These are phyloP conservation scores for Odontothrips loti DNA, from an alignment of 2,888 invertebrate genomes.

Conservation along the genomic window DNA sequence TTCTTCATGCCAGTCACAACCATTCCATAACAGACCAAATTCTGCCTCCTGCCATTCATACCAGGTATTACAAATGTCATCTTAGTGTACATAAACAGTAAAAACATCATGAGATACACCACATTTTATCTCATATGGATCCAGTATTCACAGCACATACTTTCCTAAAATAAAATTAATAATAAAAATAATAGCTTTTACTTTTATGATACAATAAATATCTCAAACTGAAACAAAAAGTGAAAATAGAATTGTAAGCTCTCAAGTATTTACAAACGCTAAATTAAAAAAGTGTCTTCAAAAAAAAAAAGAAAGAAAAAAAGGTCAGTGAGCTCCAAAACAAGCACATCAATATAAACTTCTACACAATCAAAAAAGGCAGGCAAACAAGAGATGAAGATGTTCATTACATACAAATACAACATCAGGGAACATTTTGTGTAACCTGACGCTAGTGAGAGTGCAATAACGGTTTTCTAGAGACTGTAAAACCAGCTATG, in stretches of 20 bases:
- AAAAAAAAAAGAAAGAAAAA: background rate
- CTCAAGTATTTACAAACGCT: background rate
- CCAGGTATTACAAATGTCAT: background rate
- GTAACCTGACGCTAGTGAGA: too few relatives aligned
- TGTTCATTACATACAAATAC: too few relatives aligned
- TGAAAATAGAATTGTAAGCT: slow-evolving; percentile 18
- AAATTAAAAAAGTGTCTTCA: background rate
- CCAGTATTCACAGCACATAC: slow-evolving; percentile 16
- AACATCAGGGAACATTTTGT: too few relatives aligned
- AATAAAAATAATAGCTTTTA: background rate
- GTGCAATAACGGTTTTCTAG: too few relatives aligned
- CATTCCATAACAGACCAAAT: background rate
- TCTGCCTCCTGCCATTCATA: background rate
- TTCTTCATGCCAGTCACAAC: background rate
- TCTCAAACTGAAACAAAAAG: background rate
- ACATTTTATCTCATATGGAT: background rate
- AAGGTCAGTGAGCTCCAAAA: background rate
- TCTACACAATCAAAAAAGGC: too few relatives aligned
- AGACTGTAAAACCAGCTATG: too few relatives aligned
- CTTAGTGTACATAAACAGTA: background rate
- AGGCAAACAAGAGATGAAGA: too few relatives aligned
- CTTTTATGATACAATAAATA: slow-evolving; percentile 11
- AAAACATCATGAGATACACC: background rate
- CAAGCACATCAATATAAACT: background rate
- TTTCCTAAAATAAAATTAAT: slow-evolving; percentile 1